A percentile compares a stretch with the other conserved stretches of the same genome.
Conservation (phyloP, 1,140 invertebrate genomes). For the Eumeta japonica region DNA sequence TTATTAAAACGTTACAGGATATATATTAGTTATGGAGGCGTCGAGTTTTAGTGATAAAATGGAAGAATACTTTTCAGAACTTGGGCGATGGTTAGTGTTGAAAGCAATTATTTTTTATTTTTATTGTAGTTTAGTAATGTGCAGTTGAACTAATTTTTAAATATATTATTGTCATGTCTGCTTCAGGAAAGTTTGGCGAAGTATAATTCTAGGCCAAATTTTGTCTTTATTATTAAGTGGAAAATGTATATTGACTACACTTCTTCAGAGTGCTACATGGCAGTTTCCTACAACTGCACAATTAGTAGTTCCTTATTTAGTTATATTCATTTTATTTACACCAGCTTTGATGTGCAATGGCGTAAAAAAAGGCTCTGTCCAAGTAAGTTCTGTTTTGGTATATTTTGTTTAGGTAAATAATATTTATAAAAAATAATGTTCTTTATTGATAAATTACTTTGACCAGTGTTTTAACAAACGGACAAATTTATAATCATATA, state of each 20-base stretch:
- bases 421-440: slow-evolving; percentile 19
- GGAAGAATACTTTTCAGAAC: slow-evolving; percentile 65
- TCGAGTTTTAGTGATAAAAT: slow-evolving; percentile 63
- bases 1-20: neutral
- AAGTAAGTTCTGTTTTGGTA: slow-evolving; percentile 70
- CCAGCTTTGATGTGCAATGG: slow-evolving; percentile 72
- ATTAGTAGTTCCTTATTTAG: slow-evolving; percentile 76
- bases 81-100: slow-evolving; percentile 64
- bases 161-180: slow-evolving; percentile 15
- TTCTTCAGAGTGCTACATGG: slow-evolving; percentile 68
- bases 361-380: slow-evolving; percentile 64
- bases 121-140: too few species aligned
- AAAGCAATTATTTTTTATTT: neutral
- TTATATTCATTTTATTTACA: slow-evolving; percentile 74
- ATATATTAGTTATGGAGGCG: slow-evolving; percentile 26
- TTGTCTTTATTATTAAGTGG: slow-evolving; percentile 73
- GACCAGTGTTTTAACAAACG: too few species aligned
- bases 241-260: slow-evolving; percentile 73
- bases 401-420: slow-evolving; percentile 71
- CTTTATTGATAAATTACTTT: slow-evolving; percentile 1
- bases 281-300: slow-evolving; percentile 75
- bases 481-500: too few species aligned
- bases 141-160: slow-evolving; percentile 5
- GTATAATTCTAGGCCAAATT: slow-evolving; percentile 74
- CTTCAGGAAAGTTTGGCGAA: slow-evolving; percentile 75